Percentiles rank a stretch among this genome's conserved stretches.
phyloP scores from a whole-genome alignment of 2,113 vertebrate species.

The Chaetodon trifascialis region DNA sequence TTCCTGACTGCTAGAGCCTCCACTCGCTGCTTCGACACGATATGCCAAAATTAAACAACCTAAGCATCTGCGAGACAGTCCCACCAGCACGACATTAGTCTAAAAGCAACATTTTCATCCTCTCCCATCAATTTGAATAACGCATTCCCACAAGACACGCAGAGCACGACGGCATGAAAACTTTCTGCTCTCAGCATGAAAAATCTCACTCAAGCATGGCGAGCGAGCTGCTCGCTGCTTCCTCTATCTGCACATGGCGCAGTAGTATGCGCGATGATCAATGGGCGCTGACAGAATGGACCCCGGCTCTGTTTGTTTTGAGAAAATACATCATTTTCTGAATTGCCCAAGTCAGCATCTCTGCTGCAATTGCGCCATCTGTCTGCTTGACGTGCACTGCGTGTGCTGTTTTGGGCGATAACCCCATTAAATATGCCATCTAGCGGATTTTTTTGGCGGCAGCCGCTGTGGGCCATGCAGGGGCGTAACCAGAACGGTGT shows the following conservation, averaged over 20 bases:
- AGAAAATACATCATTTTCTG: slow-evolving; percentile 60
- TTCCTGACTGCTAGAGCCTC: slow-evolving; percentile 56
- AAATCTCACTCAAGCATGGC: too few relatives aligned
- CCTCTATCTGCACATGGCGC: neutral
- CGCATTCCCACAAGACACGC: neutral
- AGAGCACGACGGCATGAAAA: neutral
- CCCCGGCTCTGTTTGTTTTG: slow-evolving; percentile 55
- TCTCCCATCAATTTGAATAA: neutral
- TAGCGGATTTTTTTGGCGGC: slow-evolving; percentile 56
- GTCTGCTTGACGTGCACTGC: slow-evolving; percentile 45
- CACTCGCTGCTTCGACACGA: slow-evolving; percentile 29
- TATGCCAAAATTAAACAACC: slow-evolving; percentile 48
- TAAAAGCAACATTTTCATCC: neutral
- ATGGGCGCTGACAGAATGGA: slow-evolving; percentile 28
- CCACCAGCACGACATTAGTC: neutral
- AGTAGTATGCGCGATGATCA: neutral
- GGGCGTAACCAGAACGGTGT: neutral
- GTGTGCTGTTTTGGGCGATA: slow-evolving; percentile 14
- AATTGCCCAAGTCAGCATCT: slow-evolving; percentile 53
- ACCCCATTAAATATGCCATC: slow-evolving; percentile 57
- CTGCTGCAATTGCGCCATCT: slow-evolving; percentile 75
- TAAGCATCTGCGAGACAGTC: neutral
- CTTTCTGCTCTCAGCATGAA: neutral
- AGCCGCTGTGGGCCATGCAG: neutral
- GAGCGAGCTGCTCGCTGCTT: neutral